Evolutionary conservation across 2,888 invertebrate genomes (phyloP), one percentile per base, ranked within the genome.

Genomic region (Perithous albicinctus): DNA sequence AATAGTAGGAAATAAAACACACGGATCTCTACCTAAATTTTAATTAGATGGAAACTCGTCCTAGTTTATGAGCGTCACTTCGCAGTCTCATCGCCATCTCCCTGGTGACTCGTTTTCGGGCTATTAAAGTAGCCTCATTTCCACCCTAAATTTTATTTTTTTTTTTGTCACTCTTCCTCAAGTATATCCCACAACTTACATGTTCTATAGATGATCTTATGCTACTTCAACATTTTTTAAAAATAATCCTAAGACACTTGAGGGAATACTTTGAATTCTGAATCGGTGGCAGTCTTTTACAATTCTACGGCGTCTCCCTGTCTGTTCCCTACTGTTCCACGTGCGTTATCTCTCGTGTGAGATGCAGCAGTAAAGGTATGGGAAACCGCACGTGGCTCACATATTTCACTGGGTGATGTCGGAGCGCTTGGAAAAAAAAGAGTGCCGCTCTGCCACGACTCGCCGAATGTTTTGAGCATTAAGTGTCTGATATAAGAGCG

Each of bases 371-470:
- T 89, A 89, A 90, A 90, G 90, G 90, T 90, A 91, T 91, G 91
- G 89, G 91, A 92, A 91, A 88, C 80, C 86, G 88, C 91, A 92
- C 90, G 91, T 92, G 91, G 86, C 87, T 54, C 78, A 54, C 88
- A 92, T 91, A 91, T 91, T 87, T 92, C 91, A 91, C 89, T 84
- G 77, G n/a, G n/a, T 69, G 75, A 85, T 82, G 74, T 77, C 86
- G 86, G 83, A 85, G 86, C 84, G n/a, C 56, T 56, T 41, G 54
- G 64, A 73, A 76, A n/a, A n/a, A n/a, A n/a, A n/a, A 77, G 64
- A 56, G 51, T 54, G 79, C 35, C 56, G 56, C 51, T n/a, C n/a
- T 43, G 46, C 48, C 43, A 32, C 38, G 38, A 18, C 12, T 59
- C 38, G 59, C 75, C 87, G 84, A 88, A 86, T 86, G 83, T 85